phyloP scores from a whole-genome alignment of 2,113 vertebrate genomes.

The Myotis lucifugus region DNA sequence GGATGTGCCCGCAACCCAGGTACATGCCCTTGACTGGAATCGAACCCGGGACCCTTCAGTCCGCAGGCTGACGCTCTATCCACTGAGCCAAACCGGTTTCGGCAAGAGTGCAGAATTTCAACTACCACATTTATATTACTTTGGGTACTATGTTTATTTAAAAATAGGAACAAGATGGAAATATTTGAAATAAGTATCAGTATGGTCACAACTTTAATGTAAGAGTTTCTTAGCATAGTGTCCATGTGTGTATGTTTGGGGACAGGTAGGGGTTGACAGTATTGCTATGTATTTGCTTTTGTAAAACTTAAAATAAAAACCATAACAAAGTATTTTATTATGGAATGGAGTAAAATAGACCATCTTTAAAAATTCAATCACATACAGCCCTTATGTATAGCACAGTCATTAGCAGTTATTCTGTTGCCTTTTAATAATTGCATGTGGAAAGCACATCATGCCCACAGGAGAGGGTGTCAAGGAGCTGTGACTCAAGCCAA shows the following conservation, averaged over 20 bases:
- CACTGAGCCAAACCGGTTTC: too few species aligned
- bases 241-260: neutral
- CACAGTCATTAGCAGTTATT: neutral
- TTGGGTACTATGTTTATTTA: neutral
- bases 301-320: conserved; percentile 24
- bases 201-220: neutral
- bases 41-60: too few species aligned
- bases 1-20: too few species aligned
- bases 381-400: neutral
- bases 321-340: neutral
- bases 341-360: neutral
- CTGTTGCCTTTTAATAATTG: neutral
- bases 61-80: too few species aligned
- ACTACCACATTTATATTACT: neutral
- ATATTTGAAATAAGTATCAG: neutral
- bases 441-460: neutral
- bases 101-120: neutral
- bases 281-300: conserved; percentile 1
- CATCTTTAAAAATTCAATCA: neutral
- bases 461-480: neutral
- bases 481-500: neutral
- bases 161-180: neutral
- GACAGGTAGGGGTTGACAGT: neutral
- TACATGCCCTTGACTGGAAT: too few species aligned
- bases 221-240: neutral